Conservation (phyloP, 2,888 invertebrate species). For the Phyllotreta cruciferae region DNA sequence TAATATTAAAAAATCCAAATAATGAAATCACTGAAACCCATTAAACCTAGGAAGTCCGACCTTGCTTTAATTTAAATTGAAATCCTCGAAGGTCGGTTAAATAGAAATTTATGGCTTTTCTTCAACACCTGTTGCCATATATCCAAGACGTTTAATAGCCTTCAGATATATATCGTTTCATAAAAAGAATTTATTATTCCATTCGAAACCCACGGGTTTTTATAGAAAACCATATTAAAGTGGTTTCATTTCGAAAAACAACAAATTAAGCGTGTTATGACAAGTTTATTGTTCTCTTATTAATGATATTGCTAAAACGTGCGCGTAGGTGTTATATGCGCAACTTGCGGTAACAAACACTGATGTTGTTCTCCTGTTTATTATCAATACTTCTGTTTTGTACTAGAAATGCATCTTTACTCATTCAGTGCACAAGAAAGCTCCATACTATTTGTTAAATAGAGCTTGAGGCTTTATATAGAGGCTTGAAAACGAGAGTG, state of each 20-base stretch:
- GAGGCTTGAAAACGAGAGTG: too few species aligned
- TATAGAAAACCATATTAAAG: not conserved
- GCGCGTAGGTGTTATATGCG: too few species aligned
- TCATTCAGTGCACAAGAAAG: too few species aligned
- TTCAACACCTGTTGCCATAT: conserved; percentile 16
- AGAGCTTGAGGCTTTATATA: too few species aligned
- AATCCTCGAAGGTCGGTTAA: conserved; percentile 23
- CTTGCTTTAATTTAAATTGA: conserved; percentile 29
- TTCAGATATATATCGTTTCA: not conserved
- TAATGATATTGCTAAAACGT: too few species aligned
- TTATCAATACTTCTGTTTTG: too few species aligned
- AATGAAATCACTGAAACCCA: not conserved
- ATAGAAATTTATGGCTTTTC: conserved; percentile 23
- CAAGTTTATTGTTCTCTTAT: too few species aligned
- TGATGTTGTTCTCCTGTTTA: too few species aligned
- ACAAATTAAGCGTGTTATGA: not conserved
- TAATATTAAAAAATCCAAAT: too few species aligned
- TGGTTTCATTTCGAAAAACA: not conserved
- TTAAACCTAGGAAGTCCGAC: conserved; percentile 18
- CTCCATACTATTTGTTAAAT: too few species aligned
- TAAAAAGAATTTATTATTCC: conserved; percentile 7
- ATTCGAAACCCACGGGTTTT: not conserved
- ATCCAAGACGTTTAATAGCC: not conserved
- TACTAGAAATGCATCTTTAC: too few species aligned
- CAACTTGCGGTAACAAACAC: too few species aligned